Percentiles rank a stretch among this genome's conserved stretches.
phyloP scores from a whole-genome alignment of 2,797 vertebrate genomes.

The Loris lydekkerianus region DNA sequence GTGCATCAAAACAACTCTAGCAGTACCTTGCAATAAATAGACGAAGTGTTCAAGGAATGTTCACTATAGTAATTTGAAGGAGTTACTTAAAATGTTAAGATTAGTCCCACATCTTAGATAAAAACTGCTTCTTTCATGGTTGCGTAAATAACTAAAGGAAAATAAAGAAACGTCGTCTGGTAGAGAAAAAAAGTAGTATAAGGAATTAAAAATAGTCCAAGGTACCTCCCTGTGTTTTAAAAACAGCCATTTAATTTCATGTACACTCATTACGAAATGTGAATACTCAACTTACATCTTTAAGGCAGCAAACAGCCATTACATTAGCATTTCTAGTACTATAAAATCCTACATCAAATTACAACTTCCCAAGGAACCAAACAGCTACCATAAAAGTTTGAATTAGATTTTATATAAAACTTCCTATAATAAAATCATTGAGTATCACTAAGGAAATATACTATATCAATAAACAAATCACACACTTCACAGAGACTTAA shows the following conservation, averaged over 20 bases:
- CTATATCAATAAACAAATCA: constrained; percentile 59
- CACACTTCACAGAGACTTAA: constrained; percentile 49
- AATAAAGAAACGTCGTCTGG: constrained; percentile 4
- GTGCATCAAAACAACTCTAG: constrained; percentile 24
- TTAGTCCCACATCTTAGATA: background rate
- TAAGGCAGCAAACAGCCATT: constrained; percentile 64
- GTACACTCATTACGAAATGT: constrained; percentile 78
- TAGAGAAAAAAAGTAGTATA: background rate
- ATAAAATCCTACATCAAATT: constrained; percentile 42
- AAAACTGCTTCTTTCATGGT: background rate
- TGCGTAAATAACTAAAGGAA: constrained; percentile 49
- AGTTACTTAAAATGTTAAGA: constrained; percentile 40
- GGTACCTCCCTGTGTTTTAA: background rate
- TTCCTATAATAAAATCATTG: constrained; percentile 51
- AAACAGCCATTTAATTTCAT: constrained; percentile 64
- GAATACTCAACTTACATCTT: constrained; percentile 76
- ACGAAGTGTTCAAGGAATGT: constrained; percentile 27
- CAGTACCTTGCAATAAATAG: background rate
- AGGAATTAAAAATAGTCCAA: constrained; percentile 43
- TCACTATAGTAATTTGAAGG: constrained; percentile 50
- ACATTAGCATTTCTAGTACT: constrained; percentile 57
- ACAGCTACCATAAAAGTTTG: constrained; percentile 62
- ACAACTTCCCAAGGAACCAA: constrained; percentile 60
- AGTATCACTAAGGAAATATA: constrained; percentile 63
- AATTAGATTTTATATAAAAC: constrained; percentile 28